Percentiles rank a stretch among this genome's conserved stretches.
Conservation (phyloP, 1,140 invertebrate genomes). For the Chymomyza costata region DNA sequence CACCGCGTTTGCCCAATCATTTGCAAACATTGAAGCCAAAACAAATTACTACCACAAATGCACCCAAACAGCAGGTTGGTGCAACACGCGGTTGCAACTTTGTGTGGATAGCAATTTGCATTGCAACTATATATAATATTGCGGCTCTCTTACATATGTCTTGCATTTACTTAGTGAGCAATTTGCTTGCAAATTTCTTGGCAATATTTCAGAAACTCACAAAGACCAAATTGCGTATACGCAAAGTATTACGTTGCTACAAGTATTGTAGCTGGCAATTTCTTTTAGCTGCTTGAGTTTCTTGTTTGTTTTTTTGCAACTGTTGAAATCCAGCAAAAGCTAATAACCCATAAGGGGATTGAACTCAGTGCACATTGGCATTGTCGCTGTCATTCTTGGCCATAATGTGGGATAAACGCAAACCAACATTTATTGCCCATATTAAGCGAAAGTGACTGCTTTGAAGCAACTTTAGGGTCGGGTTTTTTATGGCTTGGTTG, state of each 20-base stretch:
- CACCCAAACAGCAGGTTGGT: constrained; percentile 66
- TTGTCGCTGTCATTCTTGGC: constrained; percentile 36
- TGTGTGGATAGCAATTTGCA: constrained; percentile 46
- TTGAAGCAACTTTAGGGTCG: constrained; percentile 3
- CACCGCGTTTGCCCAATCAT: constrained; percentile 78
- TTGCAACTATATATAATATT: constrained; percentile 9
- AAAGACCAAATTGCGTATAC: constrained; percentile 11
- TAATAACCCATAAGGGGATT: constrained; percentile 75
- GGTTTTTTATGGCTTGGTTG: too few relatives aligned
- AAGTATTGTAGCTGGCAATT: not conserved
- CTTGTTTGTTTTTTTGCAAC: not conserved
- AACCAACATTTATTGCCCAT: constrained; percentile 66
- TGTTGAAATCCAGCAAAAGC: constrained; percentile 49
- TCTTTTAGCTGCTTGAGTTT: not conserved
- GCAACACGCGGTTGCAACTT: too few relatives aligned
- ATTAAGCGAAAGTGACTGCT: constrained; percentile 50
- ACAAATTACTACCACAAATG: constrained; percentile 62
- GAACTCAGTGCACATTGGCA: constrained; percentile 39
- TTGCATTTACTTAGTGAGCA: constrained; percentile 71
- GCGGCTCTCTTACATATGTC: constrained; percentile 7
- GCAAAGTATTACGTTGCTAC: not conserved
- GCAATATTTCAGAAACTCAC: too few relatives aligned
- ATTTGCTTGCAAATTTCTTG: constrained; percentile 59
- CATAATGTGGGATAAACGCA: constrained; percentile 63
- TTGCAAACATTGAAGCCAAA: constrained; percentile 81